Evolutionary conservation across 2,113 vertebrate genomes (phyloP), one percentile per base, ranked within the genome.

Genomic region (Siniperca knerii): DNA sequence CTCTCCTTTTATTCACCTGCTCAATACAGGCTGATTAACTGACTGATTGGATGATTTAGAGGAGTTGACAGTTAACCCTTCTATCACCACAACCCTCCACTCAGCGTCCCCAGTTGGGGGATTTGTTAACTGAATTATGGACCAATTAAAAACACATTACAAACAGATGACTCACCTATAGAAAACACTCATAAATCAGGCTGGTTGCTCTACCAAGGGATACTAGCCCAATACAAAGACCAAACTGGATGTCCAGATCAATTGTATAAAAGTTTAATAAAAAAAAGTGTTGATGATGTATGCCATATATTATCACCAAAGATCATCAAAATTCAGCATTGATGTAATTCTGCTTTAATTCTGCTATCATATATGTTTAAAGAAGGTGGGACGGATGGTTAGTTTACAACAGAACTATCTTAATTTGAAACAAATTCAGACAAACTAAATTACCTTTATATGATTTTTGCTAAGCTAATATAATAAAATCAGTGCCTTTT

Each of bases 61-160:
- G 12, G 35, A 83, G 58, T 0, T 57, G 82, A 72, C 77, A 23
- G 35, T 69, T 40, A 66, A 85, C 21, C 65, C 68, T 29, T 70
- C 33, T 33, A 54, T 48, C 52, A 62, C 18, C 35, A 48, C 23
- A 50, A 23, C 52, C 40, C 40, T 37, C 25, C 35, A 29, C 66
- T 57, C 64, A 11, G 11, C 23, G 0, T 33, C 48, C 46, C 25
- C 50, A 64, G 33, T 3, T 46, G 57, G 35, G 21, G 1, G 29
- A 33, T 85, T 69, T 48, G 67, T 48, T 79, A 73, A 60, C 21
- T 8, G 11, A 70, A 89, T 82, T 83, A 91, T 83, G 58, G 79
- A 86, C 7, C 66, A 75, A 80, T 88, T 90, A 87, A 87, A 90
- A 79, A 7, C 13, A 16, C 79, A 86, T 87, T 77, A 64, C 20